These are phyloP conservation scores for Cynocephalus volans DNA, from an alignment of 2,113 vertebrate species.

Conservation along the genomic window DNA sequence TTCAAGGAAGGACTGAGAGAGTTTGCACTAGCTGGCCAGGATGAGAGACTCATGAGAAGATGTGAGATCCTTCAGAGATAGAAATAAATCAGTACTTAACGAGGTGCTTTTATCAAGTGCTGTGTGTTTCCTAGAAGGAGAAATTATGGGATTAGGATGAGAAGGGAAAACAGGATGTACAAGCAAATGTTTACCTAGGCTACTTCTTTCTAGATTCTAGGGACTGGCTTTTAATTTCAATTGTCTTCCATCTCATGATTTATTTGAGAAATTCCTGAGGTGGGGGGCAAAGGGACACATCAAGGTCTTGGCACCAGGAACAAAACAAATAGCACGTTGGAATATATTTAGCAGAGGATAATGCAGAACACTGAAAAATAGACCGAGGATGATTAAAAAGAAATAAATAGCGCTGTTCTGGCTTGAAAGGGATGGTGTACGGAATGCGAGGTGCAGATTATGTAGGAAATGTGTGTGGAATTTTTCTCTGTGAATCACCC, in stretches of 20 bases:
- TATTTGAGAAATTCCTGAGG: conserved; percentile 67
- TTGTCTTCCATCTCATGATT: neutral
- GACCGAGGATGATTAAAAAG: neutral
- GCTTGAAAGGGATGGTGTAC: neutral
- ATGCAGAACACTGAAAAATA: neutral
- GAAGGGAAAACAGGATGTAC: rapidly evolving
- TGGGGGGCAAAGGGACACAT: neutral
- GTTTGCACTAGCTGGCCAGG: rapidly evolving
- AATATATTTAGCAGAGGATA: neutral
- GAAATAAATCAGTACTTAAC: neutral
- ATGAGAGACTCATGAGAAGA: neutral
- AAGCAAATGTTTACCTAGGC: neutral
- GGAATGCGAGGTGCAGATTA: neutral
- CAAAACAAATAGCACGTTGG: neutral
- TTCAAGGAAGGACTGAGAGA: neutral
- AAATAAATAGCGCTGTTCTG: neutral
- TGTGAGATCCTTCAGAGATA: neutral
- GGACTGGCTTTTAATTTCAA: neutral
- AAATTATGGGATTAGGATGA: neutral
- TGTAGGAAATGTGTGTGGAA: neutral
- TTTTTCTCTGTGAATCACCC: conserved; percentile 5
- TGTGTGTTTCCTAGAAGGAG: neutral
- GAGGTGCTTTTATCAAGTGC: neutral
- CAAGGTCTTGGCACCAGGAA: neutral
- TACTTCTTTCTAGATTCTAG: neutral